phyloP scores from a whole-genome alignment of 1,140 invertebrate genomes.

The Platorchestia sp. region DNA sequence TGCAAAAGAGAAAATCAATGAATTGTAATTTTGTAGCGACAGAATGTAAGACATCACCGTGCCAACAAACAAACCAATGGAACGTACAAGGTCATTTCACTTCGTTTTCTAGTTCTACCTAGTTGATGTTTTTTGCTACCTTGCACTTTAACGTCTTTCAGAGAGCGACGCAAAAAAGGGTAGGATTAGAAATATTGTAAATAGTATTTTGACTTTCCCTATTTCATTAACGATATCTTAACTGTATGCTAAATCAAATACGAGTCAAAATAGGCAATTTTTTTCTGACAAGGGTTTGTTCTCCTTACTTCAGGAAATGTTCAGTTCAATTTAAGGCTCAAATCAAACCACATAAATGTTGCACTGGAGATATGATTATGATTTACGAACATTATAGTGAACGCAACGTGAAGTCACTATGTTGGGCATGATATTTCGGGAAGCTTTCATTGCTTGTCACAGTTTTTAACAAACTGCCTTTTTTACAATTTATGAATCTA shows the following conservation, averaged over 20 bases:
- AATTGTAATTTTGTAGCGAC: background rate
- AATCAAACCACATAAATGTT: background rate
- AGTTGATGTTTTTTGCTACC: background rate
- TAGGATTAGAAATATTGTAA: background rate
- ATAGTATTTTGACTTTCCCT: background rate
- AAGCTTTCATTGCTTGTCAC: background rate
- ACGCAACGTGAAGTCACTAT: background rate
- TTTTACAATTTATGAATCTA: background rate
- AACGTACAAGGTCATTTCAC: background rate
- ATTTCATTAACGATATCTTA: background rate
- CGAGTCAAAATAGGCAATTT: no score
- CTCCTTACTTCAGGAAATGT: no score
- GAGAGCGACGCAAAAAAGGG: background rate
- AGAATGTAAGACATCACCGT: background rate
- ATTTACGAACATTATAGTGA: background rate
- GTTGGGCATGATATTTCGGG: background rate
- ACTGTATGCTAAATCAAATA: background rate
- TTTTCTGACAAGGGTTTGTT: no score
- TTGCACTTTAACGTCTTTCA: background rate
- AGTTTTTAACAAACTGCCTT: background rate
- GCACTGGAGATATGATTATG: background rate
- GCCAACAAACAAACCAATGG: background rate
- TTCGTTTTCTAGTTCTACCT: background rate
- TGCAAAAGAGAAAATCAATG: no score
- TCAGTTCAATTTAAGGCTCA: no score